These are phyloP conservation scores for Tanytarsus gracilentus DNA, from an alignment of 2,888 invertebrate genomes.

Conservation along the genomic window DNA sequence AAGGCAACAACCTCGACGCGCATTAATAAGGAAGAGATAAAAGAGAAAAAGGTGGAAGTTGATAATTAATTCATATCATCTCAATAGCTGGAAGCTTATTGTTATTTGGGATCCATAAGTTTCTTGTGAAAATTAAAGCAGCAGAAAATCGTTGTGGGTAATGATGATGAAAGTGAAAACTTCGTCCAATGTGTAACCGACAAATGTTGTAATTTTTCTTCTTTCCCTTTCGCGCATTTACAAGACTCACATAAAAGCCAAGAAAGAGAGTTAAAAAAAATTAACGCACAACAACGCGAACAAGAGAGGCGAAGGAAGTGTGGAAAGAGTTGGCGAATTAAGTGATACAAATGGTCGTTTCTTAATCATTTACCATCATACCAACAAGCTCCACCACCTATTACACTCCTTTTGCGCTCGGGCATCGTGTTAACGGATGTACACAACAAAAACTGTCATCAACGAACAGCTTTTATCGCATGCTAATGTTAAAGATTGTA, in stretches of 20 bases:
- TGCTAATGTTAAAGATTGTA: constrained; percentile 6
- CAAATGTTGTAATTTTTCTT: no score
- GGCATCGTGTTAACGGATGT: no score
- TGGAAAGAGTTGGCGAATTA: not conserved
- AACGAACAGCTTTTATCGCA: not conserved
- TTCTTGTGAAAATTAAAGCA: no score
- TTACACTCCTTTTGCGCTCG: no score
- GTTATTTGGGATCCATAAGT: no score
- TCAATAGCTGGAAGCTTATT: no score
- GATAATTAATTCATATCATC: no score
- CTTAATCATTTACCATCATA: not conserved
- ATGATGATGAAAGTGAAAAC: not conserved
- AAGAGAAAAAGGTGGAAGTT: no score
- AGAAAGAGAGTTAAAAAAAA: not conserved
- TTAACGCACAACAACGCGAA: not conserved
- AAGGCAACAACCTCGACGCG: no score
- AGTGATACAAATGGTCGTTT: not conserved
- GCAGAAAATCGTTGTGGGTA: not conserved
- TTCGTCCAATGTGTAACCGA: no score
- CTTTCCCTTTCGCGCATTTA: not conserved
- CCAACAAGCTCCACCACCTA: not conserved
- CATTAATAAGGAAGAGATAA: no score
- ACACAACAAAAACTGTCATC: constrained; percentile 7
- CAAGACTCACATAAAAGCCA: not conserved
- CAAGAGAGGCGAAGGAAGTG: not conserved